Conservation (phyloP, 2,888 invertebrate genomes). For the Drosophila engyochracea region DNA sequence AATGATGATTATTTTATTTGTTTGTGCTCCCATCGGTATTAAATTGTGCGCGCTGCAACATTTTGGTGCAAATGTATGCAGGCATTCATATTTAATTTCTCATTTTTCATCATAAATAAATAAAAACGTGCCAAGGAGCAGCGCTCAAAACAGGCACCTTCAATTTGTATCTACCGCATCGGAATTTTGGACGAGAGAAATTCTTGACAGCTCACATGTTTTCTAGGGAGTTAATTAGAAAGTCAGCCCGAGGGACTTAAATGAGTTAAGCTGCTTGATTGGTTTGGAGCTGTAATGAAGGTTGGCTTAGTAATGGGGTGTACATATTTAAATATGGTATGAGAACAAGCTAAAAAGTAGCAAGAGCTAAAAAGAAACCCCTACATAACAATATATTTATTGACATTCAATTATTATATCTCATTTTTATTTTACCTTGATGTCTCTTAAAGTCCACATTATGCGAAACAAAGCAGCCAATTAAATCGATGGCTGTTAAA, state of each 20-base stretch:
- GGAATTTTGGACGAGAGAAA: neutral
- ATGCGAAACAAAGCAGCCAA: neutral
- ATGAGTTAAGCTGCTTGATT: constrained; percentile 48
- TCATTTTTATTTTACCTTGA: neutral
- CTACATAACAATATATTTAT: neutral
- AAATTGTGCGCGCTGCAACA: constrained; percentile 12
- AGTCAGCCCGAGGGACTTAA: constrained; percentile 50
- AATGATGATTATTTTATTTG: constrained; percentile 66
- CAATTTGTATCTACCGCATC: neutral
- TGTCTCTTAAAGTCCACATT: neutral
- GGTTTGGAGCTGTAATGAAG: constrained; percentile 52
- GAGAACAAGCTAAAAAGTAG: neutral
- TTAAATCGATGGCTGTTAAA: neutral
- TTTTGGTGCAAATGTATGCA: constrained; percentile 40
- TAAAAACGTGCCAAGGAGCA: constrained; percentile 24
- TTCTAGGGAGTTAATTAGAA: constrained; percentile 56
- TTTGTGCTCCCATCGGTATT: constrained; percentile 8
- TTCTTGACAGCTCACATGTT: constrained; percentile 23
- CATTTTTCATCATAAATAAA: constrained; percentile 70
- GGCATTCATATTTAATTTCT: constrained; percentile 74
- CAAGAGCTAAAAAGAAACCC: neutral
- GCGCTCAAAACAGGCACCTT: neutral
- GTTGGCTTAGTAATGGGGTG: constrained; percentile 52
- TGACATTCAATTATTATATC: too few species aligned
- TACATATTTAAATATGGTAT: constrained; percentile 30